phyloP scores from a whole-genome alignment of 2,797 vertebrate genomes.

The Sphenopsis melanotis region DNA sequence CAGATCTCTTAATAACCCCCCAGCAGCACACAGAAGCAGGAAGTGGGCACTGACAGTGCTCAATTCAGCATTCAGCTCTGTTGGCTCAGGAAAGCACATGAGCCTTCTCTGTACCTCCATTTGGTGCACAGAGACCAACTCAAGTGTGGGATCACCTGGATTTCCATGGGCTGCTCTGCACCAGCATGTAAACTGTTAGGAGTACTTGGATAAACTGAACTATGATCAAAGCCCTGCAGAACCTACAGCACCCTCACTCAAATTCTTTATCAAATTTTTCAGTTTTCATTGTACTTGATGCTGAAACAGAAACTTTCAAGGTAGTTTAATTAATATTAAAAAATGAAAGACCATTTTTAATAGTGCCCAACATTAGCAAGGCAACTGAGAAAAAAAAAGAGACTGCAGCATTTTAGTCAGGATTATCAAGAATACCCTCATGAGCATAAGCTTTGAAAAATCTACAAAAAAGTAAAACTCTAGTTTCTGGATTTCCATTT shows the following conservation, averaged over 20 bases:
- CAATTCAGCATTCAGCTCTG: background rate
- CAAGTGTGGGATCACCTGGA: background rate
- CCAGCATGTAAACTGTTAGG: accelerated
- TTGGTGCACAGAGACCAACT: accelerated
- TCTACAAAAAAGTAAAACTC: background rate
- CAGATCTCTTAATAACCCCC: background rate
- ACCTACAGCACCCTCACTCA: background rate
- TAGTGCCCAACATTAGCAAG: background rate
- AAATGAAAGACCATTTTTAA: background rate
- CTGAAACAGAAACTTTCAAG: background rate
- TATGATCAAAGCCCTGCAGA: background rate
- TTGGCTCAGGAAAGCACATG: accelerated
- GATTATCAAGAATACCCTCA: background rate
- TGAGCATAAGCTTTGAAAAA: background rate
- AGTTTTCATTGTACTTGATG: background rate
- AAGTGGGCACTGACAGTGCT: background rate
- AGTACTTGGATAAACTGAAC: background rate
- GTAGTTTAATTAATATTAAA: background rate
- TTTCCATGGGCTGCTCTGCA: background rate
- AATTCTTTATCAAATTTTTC: background rate
- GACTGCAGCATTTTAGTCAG: background rate
- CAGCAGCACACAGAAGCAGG: background rate
- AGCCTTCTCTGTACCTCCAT: background rate
- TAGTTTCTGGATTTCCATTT: background rate
- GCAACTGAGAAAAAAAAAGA: background rate